Evolutionary conservation across 1,140 invertebrate genomes (phyloP), one percentile per base, ranked within the genome.

Genomic region (Vanessa atalanta): DNA sequence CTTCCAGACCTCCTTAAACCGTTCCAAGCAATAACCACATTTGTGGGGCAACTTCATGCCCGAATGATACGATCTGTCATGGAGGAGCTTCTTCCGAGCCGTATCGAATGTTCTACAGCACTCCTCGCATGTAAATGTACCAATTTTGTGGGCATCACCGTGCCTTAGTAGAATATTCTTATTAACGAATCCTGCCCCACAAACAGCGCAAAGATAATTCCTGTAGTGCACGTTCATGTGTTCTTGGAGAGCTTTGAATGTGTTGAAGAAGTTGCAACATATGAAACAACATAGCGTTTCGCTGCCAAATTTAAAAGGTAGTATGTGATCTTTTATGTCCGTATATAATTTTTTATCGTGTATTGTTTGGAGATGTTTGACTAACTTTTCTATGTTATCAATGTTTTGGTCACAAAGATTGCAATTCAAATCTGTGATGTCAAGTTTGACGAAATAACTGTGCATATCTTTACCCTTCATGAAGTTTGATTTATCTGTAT

Each of bases 161-260:
- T 85, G 82, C 31, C 83, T 53, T 8, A 83, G 48, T 2, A 85
- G 47, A 26, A 78, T 84, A 13, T 83, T 83, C 61, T 83, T 93
- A 8, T 93, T 89, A 0, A 93, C 87, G 37, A 87, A 88, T 6
- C 84, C 84, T 2, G 77, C 80, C n/a, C 82, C 70, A 55, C 87
- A 88, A 3, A 83, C 75, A 14, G 73, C 64, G 48, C 87, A 88
- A 4, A 86, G 57, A 47, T 81, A 85, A 65, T 87, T 88, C 37
- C 76, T 83, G 15, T 83, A 87, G 50, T 90, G 88, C 0, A 73
- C 72, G n/a, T 84, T 82, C 69, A 82, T 86, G 23, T 90, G 86
- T 55, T 83, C 78, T 9, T 78, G 72, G 1, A 88, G 63, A 1
- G 79, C 79, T 78, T 86, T 83, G 71, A 88, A 87, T 1, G 76